phyloP scores from a whole-genome alignment of 2,797 vertebrate species.

The Gouania willdenowi region DNA sequence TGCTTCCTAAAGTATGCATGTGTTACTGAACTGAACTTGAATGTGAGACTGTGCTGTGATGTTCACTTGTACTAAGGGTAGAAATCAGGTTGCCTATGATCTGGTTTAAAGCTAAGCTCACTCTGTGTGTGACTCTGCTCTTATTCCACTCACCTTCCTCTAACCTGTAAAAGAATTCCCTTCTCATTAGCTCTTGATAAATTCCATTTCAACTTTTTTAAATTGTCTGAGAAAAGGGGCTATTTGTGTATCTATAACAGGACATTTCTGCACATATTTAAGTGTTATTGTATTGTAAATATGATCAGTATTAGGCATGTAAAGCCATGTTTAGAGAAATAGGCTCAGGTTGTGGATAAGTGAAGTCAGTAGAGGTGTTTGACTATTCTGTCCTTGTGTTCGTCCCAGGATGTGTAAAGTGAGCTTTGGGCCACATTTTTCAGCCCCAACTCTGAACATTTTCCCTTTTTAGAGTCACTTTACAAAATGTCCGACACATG shows the following conservation, averaged over 20 bases:
- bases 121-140: not conserved
- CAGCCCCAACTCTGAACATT: not conserved
- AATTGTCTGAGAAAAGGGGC: slow-evolving; percentile 43
- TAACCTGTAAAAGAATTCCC: slow-evolving; percentile 6
- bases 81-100: slow-evolving; percentile 1
- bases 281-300: slow-evolving; percentile 81
- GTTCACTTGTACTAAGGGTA: slow-evolving; percentile 32
- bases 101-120: slow-evolving; percentile 7
- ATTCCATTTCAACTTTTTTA: slow-evolving; percentile 62
- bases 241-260: slow-evolving; percentile 67
- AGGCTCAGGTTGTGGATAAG: slow-evolving; percentile 33
- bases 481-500: no score
- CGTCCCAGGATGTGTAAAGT: not conserved
- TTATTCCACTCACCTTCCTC: slow-evolving; percentile 1
- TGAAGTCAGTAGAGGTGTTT: slow-evolving; percentile 31
- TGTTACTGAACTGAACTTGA: slow-evolving; percentile 33
- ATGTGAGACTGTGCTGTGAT: slow-evolving; percentile 11
- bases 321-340: slow-evolving; percentile 51
- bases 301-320: slow-evolving; percentile 82
- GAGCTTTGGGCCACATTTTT: no score
- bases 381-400: slow-evolving; percentile 7
- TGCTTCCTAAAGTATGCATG: slow-evolving; percentile 10
- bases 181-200: slow-evolving; percentile 21
- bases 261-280: slow-evolving; percentile 72
- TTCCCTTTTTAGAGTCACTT: no score